phyloP scores from a whole-genome alignment of 2,113 vertebrate species.

The Paracanthobrama guichenoti region DNA sequence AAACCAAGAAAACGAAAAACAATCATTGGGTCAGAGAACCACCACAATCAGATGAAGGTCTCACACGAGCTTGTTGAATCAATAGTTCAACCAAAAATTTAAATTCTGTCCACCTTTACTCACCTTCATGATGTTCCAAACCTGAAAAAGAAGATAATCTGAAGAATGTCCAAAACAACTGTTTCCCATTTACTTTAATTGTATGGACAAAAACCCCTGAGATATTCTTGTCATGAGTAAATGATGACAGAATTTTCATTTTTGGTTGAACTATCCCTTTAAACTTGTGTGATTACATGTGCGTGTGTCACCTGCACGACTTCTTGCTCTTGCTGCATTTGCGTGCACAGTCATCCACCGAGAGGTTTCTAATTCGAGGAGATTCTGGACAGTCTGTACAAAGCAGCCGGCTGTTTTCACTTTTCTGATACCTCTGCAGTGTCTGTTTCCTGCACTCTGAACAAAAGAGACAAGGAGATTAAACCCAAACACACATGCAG shows the following conservation, averaged over 20 bases:
- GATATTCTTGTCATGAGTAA: background rate
- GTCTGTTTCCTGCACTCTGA: conserved; percentile 60
- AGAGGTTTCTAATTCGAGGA: conserved; percentile 57
- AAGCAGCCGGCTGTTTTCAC: conserved; percentile 66
- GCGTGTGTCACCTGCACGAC: conserved; percentile 68
- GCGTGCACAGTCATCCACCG: conserved; percentile 71
- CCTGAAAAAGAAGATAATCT: background rate
- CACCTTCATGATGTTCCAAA: background rate
- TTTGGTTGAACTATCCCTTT: background rate
- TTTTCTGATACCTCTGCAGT: conserved; percentile 75
- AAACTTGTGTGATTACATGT: background rate
- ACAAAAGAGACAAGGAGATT: conserved; percentile 16
- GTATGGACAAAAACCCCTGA: background rate
- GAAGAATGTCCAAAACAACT: background rate
- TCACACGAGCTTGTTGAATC: background rate
- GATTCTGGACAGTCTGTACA: conserved; percentile 66
- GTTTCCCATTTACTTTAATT: background rate
- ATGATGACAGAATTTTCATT: background rate
- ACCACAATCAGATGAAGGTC: background rate
- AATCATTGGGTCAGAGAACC: background rate
- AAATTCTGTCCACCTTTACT: background rate
- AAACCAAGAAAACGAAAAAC: background rate
- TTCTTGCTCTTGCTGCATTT: conserved; percentile 72
- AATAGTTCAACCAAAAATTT: background rate
- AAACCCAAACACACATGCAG: background rate